Conservation (phyloP, 2,888 invertebrate species). For the Scaptomyza caliginosa region DNA sequence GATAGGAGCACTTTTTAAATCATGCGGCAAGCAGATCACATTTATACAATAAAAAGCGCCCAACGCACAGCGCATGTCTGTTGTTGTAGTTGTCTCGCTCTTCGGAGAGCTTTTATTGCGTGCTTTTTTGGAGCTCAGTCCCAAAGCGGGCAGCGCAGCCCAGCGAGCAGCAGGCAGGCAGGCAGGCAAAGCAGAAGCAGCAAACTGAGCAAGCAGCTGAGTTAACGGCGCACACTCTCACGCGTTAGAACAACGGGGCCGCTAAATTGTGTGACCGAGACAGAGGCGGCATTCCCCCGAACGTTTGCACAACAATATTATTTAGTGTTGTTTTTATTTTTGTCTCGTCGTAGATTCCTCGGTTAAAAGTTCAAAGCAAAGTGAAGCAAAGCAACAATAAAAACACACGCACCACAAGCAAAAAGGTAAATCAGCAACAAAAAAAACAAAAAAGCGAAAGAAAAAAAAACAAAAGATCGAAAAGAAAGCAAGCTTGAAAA, state of each 20-base stretch:
- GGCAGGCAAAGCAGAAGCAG: constrained; percentile 17
- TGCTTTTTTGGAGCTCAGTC: constrained; percentile 60
- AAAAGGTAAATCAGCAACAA: constrained; percentile 40
- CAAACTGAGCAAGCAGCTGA: constrained; percentile 57
- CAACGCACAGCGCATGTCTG: not conserved
- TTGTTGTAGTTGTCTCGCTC: constrained; percentile 38
- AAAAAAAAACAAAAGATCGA: constrained; percentile 36
- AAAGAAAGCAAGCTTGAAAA: constrained; percentile 56
- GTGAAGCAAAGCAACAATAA: constrained; percentile 46
- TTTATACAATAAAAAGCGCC: not conserved
- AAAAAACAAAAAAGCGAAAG: constrained; percentile 31
- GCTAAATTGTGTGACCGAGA: constrained; percentile 49
- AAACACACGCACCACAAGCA: constrained; percentile 47
- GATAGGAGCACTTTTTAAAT: not conserved
- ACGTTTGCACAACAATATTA: constrained; percentile 50
- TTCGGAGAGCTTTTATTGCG: constrained; percentile 42
- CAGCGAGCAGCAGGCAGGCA: constrained; percentile 41
- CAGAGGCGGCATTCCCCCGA: constrained; percentile 42
- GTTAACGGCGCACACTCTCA: constrained; percentile 63
- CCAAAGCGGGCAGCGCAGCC: constrained; percentile 56
- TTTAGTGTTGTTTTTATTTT: constrained; percentile 13
- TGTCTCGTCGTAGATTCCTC: constrained; percentile 50
- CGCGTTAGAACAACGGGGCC: constrained; percentile 61
- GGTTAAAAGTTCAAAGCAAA: constrained; percentile 70
- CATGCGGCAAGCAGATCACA: not conserved